Conservation (phyloP, 2,113 vertebrate species). For the Pogona vitticeps region DNA sequence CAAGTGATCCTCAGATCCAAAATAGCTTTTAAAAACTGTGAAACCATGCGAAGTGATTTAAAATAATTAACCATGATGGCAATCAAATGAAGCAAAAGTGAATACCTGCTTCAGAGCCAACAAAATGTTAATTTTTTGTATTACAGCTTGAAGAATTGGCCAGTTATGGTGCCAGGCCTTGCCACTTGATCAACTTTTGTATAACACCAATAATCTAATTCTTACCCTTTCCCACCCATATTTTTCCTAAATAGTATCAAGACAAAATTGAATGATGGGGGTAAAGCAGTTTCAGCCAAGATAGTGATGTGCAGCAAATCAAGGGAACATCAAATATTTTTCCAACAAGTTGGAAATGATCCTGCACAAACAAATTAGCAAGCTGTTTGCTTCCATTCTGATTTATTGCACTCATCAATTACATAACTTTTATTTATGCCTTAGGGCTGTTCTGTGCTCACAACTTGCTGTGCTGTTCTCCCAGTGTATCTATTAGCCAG, state of each 20-base stretch:
- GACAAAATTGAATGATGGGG: not conserved
- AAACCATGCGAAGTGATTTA: too few species aligned
- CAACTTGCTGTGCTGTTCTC: conserved; percentile 62
- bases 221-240: not conserved
- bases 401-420: conserved; percentile 75
- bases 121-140: too few species aligned
- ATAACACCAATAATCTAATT: not conserved
- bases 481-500: conserved; percentile 72
- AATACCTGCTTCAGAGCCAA: too few species aligned
- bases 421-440: conserved; percentile 75
- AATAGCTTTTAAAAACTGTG: too few species aligned
- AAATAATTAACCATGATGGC: too few species aligned
- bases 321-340: conserved; percentile 33
- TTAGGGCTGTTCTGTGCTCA: conserved; percentile 61
- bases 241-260: not conserved
- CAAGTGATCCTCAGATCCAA: too few species aligned
- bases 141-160: too few species aligned
- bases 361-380: conserved; percentile 61
- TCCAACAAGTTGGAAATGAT: conserved; percentile 58
- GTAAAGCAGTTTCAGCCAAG: conserved; percentile 10
- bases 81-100: too few species aligned
- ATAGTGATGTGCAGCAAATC: conserved; percentile 29
- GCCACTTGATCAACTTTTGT: not conserved
- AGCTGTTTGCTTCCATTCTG: conserved; percentile 59
- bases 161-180: too few species aligned